A percentile compares a stretch with the other conserved stretches of the same genome.
Conservation (phyloP, 1,140 invertebrate genomes). For the Temnothorax nylanderi region DNA sequence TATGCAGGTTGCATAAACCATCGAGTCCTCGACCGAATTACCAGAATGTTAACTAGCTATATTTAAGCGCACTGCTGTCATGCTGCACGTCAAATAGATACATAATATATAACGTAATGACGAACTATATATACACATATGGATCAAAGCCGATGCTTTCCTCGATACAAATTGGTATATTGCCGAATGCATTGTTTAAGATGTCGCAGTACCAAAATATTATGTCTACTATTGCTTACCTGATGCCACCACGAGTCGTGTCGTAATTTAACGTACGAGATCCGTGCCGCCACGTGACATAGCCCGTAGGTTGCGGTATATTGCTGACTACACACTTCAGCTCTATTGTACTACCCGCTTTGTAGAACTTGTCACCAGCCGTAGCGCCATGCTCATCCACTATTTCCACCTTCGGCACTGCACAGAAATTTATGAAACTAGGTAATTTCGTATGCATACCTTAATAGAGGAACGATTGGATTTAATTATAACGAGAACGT, state of each 20-base stretch:
- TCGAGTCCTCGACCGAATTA: conserved; percentile 62
- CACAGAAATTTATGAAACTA: conserved; percentile 66
- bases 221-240: conserved; percentile 85
- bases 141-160: neutral
- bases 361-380: conserved; percentile 94
- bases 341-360: conserved; percentile 94
- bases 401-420: conserved; percentile 94
- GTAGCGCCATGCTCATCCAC: conserved; percentile 92
- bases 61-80: conserved; percentile 7
- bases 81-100: neutral
- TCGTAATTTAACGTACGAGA: conserved; percentile 93
- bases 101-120: neutral
- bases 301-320: conserved; percentile 91
- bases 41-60: conserved; percentile 58
- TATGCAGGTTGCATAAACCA: conserved; percentile 75
- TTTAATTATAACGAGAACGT: neutral
- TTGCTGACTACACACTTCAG: conserved; percentile 93
- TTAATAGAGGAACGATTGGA: neutral
- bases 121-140: neutral
- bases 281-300: conserved; percentile 93
- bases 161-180: neutral
- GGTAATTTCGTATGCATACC: neutral
- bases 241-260: conserved; percentile 93
- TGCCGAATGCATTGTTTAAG: neutral
- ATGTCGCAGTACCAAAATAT: neutral